A percentile compares a stretch with the other conserved stretches of the same genome.
phyloP scores from a whole-genome alignment of 2,113 vertebrate species.

The Poeciliopsis retropinna region DNA sequence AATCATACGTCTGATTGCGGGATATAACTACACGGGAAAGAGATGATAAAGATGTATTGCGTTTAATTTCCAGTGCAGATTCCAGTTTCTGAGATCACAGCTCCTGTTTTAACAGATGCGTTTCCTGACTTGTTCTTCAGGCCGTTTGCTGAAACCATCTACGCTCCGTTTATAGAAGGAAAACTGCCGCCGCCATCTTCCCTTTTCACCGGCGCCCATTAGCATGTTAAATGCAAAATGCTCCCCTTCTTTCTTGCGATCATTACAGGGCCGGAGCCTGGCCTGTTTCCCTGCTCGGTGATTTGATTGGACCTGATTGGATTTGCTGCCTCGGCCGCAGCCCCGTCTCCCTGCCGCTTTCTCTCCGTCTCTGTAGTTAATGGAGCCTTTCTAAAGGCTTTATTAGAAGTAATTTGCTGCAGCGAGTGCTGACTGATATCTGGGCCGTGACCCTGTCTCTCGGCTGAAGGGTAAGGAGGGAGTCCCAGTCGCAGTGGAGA shows the following conservation, averaged over 20 bases:
- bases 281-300: conserved; percentile 16
- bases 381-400: conserved; percentile 77
- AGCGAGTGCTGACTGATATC: conserved; percentile 85
- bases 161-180: neutral
- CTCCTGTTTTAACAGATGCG: neutral
- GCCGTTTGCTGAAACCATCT: conserved; percentile 1
- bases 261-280: conserved; percentile 6
- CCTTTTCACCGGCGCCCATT: conserved; percentile 3
- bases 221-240: conserved; percentile 26
- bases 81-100: neutral
- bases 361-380: conserved; percentile 62
- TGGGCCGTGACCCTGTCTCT: conserved; percentile 78
- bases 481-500: conserved; percentile 50
- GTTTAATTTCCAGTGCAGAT: neutral
- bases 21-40: neutral
- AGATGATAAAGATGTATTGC: neutral
- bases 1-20: neutral
- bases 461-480: conserved; percentile 63
- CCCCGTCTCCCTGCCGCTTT: conserved; percentile 34
- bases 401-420: conserved; percentile 86
- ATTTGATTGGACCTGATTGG: conserved; percentile 64
- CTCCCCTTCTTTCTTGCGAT: conserved; percentile 2
- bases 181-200: conserved; percentile 19
- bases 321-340: conserved; percentile 36
- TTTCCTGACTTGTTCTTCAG: conserved; percentile 5